These are phyloP conservation scores for Smithornis capensis DNA, from an alignment of 2,113 vertebrate genomes.

Conservation along the genomic window DNA sequence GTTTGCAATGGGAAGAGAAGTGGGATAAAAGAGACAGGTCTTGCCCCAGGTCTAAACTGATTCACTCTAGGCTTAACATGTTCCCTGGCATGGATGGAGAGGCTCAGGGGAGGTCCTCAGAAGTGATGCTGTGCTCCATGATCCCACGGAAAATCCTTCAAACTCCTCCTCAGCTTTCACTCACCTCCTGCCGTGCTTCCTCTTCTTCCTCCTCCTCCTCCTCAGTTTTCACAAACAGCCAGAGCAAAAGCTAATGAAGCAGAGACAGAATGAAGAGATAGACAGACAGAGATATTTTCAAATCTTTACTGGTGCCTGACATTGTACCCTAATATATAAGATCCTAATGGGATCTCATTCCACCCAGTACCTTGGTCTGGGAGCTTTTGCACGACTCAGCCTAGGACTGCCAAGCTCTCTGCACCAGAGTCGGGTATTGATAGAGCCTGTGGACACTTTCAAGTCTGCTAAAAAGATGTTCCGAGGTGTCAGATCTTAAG, in stretches of 20 bases:
- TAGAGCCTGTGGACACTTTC: conserved; percentile 16
- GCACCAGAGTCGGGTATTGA: background rate
- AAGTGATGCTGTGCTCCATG: background rate
- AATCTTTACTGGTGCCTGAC: background rate
- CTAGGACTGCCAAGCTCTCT: background rate
- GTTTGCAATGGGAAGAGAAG: background rate
- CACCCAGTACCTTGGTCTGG: background rate
- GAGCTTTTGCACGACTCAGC: background rate
- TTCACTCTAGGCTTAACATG: background rate
- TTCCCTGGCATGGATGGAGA: background rate
- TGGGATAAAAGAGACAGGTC: background rate
- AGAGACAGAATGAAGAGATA: background rate
- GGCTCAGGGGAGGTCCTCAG: rapidly evolving
- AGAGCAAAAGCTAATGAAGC: background rate
- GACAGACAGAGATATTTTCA: background rate
- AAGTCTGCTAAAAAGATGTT: conserved; percentile 62
- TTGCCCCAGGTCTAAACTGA: background rate
- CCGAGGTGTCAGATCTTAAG: conserved; percentile 58
- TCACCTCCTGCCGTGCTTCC: background rate
- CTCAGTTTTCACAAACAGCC: background rate
- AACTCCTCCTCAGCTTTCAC: background rate
- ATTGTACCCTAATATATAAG: background rate
- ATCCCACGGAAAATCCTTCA: rapidly evolving
- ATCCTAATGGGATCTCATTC: background rate
- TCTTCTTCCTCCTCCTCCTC: background rate